phyloP scores from a whole-genome alignment of 2,797 vertebrate species.

The Salmo trutta region DNA sequence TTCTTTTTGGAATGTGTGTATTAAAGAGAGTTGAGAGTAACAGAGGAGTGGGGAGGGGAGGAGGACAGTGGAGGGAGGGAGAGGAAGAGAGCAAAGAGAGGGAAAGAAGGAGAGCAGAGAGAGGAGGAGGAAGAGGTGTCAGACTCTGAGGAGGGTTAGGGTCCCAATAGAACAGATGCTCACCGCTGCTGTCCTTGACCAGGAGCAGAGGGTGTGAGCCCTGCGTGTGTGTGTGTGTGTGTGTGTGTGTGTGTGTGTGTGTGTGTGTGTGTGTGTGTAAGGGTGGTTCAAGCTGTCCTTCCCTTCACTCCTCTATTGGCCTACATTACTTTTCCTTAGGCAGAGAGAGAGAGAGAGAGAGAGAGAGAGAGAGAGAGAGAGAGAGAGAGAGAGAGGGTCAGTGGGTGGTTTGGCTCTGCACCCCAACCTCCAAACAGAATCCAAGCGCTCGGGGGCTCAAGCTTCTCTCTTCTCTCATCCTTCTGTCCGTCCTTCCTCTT shows the following conservation, averaged over 20 bases:
- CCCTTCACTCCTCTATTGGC: too few relatives aligned
- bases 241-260: too few relatives aligned
- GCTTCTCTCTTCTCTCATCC: conserved; percentile 13
- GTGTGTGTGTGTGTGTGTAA: too few relatives aligned
- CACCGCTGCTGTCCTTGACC: too few relatives aligned
- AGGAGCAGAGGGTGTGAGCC: neutral
- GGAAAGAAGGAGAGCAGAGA: too few relatives aligned
- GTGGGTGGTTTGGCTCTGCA: conserved; percentile 66
- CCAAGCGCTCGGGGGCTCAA: conserved; percentile 60
- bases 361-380: neutral
- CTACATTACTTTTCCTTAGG: too few relatives aligned
- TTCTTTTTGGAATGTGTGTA: neutral
- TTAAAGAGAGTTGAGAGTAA: conserved; percentile 19
- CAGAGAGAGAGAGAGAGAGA: conserved; percentile 15
- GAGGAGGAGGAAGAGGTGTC: too few relatives aligned
- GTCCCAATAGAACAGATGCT: too few relatives aligned
- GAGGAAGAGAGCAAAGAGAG: neutral
- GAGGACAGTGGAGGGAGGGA: neutral
- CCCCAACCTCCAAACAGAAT: conserved; percentile 1
- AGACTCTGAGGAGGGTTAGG: too few relatives aligned
- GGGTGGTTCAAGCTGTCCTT: too few relatives aligned
- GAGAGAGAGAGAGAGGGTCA: conserved; percentile 31
- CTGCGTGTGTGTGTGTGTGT: too few relatives aligned
- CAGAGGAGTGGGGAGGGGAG: neutral
- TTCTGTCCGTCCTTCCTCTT: neutral